Base-by-base conservation (phyloP, 2,113 vertebrate genomes). In the Arenaria interpres region DNA sequence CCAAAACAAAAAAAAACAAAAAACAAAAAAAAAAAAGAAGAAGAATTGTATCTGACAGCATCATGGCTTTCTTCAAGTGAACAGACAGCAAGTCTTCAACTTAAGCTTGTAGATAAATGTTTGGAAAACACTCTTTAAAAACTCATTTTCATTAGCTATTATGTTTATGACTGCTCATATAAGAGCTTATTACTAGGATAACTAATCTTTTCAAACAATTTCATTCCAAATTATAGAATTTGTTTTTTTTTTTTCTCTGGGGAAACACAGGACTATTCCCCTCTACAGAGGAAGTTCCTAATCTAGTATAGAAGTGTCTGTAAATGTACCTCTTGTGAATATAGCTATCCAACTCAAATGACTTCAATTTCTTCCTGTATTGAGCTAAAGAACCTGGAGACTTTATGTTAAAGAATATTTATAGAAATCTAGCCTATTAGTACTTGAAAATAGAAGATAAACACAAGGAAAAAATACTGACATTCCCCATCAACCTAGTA, bases 1-100 rank as follows among this genome's bases (percentile, higher is more conserved):
- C n/a, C n/a, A n/a, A 16, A 18, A 4, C 5, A 28, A 7, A 2
- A 6, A 16, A 21, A 2, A 6, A 23, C n/a, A n/a, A n/a, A n/a
- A 16, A 18, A 4, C 5, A 28, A 7, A 2, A 6, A 16, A 21
- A 2, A 6, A 23, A 20, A 27, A 15, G 7, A 19, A 69, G 3
- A 19, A 25, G 28, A 1, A 48, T 32, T 43, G 23, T 45, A 45
- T 30, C 53, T 64, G 20, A 64, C 8, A 76, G 11, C 8, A 25
- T 6, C 10, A 23, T 7, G 10, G 12, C 59, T 60, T 46, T 83
- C 37, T 64, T 80, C 54, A 88, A 48, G 7, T 48, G 21, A 83
- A 53, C 10, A 76, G 48, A 37, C 4, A 2, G 15, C 25, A 50
- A 43, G 11, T 39, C 13, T 88, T 90, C 68, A 86, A 48, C 4